A percentile compares a stretch with the other conserved stretches of the same genome.
These are phyloP conservation scores for Hydrolagus colliei DNA, from an alignment of 2,797 vertebrate genomes.

Conservation along the genomic window DNA sequence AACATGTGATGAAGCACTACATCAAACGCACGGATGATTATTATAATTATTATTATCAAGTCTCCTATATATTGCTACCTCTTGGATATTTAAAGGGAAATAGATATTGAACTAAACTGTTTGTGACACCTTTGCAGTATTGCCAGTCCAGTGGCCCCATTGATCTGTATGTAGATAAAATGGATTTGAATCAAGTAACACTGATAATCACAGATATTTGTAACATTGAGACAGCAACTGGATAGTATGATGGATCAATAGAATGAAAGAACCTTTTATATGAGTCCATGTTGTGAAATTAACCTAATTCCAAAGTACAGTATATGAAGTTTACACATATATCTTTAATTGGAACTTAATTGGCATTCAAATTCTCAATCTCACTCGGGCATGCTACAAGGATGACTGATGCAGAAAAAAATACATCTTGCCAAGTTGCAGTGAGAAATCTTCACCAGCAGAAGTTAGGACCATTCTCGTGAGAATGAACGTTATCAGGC, in stretches of 20 bases:
- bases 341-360: constrained; percentile 11
- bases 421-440: not conserved
- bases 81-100: no score
- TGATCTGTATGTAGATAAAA: not conserved
- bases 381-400: not conserved
- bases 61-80: no score
- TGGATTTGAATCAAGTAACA: not conserved
- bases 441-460: not conserved
- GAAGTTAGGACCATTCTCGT: no score
- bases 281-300: constrained; percentile 14
- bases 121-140: not conserved
- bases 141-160: not conserved
- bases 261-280: not conserved
- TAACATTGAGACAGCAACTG: no score
- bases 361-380: constrained; percentile 14
- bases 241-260: no score
- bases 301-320: constrained; percentile 17
- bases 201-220: not conserved
- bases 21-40: no score
- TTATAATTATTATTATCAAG: no score
- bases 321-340: not conserved
- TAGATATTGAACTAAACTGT: not conserved
- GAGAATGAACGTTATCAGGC: no score
- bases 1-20: no score
- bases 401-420: not conserved